Evolutionary conservation across 2,797 vertebrate genomes (phyloP).

Genomic region (Bradypodion pumilum): DNA sequence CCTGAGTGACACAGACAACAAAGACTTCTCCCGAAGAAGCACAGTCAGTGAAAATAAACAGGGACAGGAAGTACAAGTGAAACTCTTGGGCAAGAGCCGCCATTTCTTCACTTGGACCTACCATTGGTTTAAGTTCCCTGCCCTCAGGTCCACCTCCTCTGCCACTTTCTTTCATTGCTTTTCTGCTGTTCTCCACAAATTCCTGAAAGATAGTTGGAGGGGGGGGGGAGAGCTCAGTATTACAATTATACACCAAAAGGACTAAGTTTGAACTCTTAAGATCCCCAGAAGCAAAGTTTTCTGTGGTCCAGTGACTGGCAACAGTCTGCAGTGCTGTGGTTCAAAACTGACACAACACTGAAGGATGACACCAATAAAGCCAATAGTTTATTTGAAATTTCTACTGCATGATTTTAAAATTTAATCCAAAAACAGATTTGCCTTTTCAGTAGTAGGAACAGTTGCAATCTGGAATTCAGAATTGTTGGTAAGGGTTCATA

Average conservation of each 20-base stretch:
- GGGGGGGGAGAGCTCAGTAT: slow-evolving; percentile 15
- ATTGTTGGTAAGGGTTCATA: background rate
- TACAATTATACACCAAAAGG: background rate
- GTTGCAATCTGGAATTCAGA: background rate
- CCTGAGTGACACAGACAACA: slow-evolving; percentile 88
- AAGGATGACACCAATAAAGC: background rate
- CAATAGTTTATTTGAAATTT: background rate
- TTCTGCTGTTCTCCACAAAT: slow-evolving; percentile 95
- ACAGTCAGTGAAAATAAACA: slow-evolving; percentile 93
- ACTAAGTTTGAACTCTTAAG: background rate
- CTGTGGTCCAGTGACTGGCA: background rate
- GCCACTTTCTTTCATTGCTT: slow-evolving; percentile 86
- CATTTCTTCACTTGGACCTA: slow-evolving; percentile 91
- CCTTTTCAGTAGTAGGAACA: background rate
- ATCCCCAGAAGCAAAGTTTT: background rate
- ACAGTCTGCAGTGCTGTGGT: no score
- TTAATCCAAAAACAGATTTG: background rate
- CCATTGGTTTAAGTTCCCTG: slow-evolving; percentile 95
- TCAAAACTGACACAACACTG: background rate
- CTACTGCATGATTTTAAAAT: background rate
- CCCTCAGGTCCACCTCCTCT: slow-evolving; percentile 82
- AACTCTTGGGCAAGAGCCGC: slow-evolving; percentile 86
- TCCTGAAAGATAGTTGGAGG: slow-evolving; percentile 81
- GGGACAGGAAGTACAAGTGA: slow-evolving; percentile 92
- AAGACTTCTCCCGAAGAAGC: slow-evolving; percentile 86